Evolutionary conservation across 1,140 invertebrate genomes (phyloP).

Genomic region (Lanistes nyassanus): DNA sequence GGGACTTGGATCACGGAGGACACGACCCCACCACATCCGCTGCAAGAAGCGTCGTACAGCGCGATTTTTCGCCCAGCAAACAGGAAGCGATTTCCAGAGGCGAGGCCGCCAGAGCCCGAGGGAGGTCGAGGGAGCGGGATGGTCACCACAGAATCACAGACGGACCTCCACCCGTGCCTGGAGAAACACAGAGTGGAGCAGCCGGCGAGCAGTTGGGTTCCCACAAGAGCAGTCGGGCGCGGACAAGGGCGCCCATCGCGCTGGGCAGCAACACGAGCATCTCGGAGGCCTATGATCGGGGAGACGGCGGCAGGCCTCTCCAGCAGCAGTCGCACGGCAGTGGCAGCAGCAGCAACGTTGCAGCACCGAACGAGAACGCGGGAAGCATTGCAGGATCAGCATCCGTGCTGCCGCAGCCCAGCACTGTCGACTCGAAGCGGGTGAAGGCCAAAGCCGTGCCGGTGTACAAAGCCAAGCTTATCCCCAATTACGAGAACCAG

Average conservation of each 20-base stretch:
- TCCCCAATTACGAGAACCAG: conserved; percentile 50
- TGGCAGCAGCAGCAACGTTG: neutral
- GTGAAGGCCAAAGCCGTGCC: conserved; percentile 40
- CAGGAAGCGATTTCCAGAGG: conserved; percentile 24
- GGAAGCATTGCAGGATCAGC: neutral
- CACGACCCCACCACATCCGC: conserved; percentile 28
- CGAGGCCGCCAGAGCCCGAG: neutral
- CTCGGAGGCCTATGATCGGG: conserved; percentile 39
- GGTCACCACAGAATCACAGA: conserved; percentile 19
- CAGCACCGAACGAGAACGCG: neutral
- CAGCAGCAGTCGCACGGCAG: conserved; percentile 1
- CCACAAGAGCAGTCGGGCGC: conserved; percentile 20
- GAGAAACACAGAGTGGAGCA: conserved; percentile 31
- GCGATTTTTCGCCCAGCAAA: conserved; percentile 25
- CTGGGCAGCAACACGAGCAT: conserved; percentile 49
- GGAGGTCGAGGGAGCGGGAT: neutral
- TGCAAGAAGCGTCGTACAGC: conserved; percentile 24
- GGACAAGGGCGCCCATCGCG: conserved; percentile 42
- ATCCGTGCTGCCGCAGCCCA: neutral
- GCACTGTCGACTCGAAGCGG: conserved; percentile 30
- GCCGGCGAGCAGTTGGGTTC: conserved; percentile 26
- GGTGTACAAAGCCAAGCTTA: conserved; percentile 45
- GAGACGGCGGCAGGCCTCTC: neutral
- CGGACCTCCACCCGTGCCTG: conserved; percentile 21
- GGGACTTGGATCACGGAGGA: neutral